Conservation (phyloP, 2,888 invertebrate genomes). For the Hecatera dysodea region DNA sequence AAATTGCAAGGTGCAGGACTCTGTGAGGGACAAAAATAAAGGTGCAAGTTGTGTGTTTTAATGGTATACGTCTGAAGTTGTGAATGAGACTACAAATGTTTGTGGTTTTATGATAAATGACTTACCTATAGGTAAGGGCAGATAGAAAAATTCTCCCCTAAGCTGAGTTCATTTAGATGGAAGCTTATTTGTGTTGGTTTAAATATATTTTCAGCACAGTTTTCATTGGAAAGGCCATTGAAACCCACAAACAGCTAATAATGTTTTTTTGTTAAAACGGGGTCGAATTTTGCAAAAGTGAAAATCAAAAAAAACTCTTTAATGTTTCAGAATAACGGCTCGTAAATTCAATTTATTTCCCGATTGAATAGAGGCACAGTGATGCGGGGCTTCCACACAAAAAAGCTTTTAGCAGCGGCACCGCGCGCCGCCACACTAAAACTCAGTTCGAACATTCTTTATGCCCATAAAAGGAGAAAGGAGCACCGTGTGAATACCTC, state of each 20-base stretch:
- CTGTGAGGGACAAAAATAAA: slow-evolving; percentile 3
- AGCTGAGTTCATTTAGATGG: too few relatives aligned
- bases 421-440: slow-evolving; percentile 69
- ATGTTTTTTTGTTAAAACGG: slow-evolving; percentile 14
- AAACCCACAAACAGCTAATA: slow-evolving; percentile 4
- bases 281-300: slow-evolving; percentile 14
- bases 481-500: slow-evolving; percentile 75
- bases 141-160: background rate
- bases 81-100: slow-evolving; percentile 3
- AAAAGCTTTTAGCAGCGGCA: slow-evolving; percentile 79
- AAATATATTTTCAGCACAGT: too few relatives aligned
- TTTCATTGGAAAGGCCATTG: too few relatives aligned
- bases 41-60: slow-evolving; percentile 20
- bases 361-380: slow-evolving; percentile 78
- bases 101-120: slow-evolving; percentile 16
- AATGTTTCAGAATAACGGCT: slow-evolving; percentile 66
- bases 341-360: slow-evolving; percentile 81
- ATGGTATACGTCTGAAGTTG: slow-evolving; percentile 12
- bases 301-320: slow-evolving; percentile 67
- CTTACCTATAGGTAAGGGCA: background rate
- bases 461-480: slow-evolving; percentile 73
- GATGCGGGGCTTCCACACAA: slow-evolving; percentile 77
- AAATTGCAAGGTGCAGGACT: slow-evolving; percentile 25
- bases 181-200: too few relatives aligned
- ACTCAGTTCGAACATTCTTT: slow-evolving; percentile 78